Base-by-base conservation (phyloP, 2,888 invertebrate species). In the Hyposoter dolosus region DNA sequence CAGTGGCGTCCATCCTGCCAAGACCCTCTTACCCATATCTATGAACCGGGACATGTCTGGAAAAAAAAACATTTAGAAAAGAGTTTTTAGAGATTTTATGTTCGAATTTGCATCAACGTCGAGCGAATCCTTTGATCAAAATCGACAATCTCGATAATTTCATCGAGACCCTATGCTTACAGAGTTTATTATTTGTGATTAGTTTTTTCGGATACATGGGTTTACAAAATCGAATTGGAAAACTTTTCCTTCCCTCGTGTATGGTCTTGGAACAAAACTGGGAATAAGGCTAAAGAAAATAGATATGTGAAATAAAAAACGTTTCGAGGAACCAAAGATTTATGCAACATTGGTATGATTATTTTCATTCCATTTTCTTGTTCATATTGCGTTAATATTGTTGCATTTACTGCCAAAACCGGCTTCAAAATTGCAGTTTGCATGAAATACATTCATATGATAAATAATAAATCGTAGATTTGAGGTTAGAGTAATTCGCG, bases 1-100 rank as follows among this genome's bases (percentile, higher is more conserved):
- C 90, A 95, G 95, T 6, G 95, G 95, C 5, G 89, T 88, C 92
- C 93, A 93, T 15, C 56, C 50, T 15, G 75, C 88, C 0, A 88
- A 43, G 0, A 82, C 81, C 10, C 69, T 45, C 1, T 87, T 84
- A 19, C 91, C 66, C 1, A 88, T 75, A 4, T 88, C 90, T 40
- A 80, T 50, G 4, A 92, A 47, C 88, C 90, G 89, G 19, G 92
- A 90, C 92, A 92, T 92, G 60, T 0, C 91, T 90, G 74, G 53
- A 79, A 81, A 28, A 28, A 28, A 5, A 19, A 5, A 60, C 35
- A 5, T 35, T 35, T 35, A 6, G 9, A 15, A 28, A 40, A 4
- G 40, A 40, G 9, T 40, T 40, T 60, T 28, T 15, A 15, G 28
- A 19, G 9, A 6, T 60, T 28, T 10, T 28, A 0, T 60, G 0